Base-by-base conservation (phyloP, 2,888 invertebrate genomes). In the Dicycla oo region DNA sequence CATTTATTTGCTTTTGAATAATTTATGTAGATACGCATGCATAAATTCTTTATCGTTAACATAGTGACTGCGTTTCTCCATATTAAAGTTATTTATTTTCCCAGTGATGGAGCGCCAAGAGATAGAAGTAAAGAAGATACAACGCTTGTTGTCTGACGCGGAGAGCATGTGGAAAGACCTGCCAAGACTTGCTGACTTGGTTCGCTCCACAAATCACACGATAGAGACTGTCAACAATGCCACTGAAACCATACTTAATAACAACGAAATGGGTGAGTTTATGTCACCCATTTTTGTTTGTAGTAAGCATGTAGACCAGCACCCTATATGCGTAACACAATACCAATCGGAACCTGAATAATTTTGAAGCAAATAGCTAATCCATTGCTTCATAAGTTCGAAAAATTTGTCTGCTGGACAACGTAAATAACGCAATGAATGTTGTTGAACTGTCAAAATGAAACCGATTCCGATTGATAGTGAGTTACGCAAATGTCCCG, bases 161-260 rank as follows among this genome's bases (percentile, higher is more conserved):
- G 95, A 96, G 84, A 92, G 95, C 82, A 91, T 94, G 88, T 94
- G 95, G 94, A 96, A 96, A 87, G 94, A 94, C 11, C 86, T 97
- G 56, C 96, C 97, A 7, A 91, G 95, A 7, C 91, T 92, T 23
- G 87, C 91, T 0, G 97, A 97, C 74, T 90, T 98, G 2, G 95
- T 96, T 71, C 91, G 93, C 18, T 88, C 97, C 47, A 96, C 97
- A 77, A 98, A 98, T 89, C 94, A 96, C 66, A 98, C 98, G 0
- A 91, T 97, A 57, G 95, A 94, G 60, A 94, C 96, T 0, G 82
- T 98, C 56, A 96, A 96, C 69, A 96, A 96, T 60, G 91, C 97
- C 6, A 96, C 96, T 76, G 94, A 95, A 45, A 94, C 96, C 40
- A 83, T 97, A 3, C 90, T 92, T 5, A 90, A 92, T 11, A 92